Conservation (phyloP, 2,113 vertebrate genomes). For the Neoarius graeffei region DNA sequence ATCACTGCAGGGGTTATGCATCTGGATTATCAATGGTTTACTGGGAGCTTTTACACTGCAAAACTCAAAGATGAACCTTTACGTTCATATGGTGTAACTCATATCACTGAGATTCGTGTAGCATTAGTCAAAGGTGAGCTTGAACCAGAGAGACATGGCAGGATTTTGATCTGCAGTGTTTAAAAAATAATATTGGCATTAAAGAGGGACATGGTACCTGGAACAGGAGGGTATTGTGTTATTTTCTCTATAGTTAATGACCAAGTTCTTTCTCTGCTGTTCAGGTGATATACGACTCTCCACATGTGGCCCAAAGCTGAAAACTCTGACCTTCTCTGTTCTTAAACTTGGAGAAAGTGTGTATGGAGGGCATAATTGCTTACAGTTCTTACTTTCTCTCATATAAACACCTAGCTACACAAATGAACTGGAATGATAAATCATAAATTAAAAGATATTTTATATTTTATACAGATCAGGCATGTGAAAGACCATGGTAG, state of each 20-base stretch:
- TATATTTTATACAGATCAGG: background rate
- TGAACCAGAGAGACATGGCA: background rate
- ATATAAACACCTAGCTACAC: background rate
- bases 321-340: background rate
- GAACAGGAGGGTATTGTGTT: background rate
- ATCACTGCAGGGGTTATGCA: background rate
- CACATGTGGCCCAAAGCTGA: background rate
- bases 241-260: background rate
- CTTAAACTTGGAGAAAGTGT: background rate
- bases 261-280: background rate
- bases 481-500: background rate
- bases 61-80: background rate
- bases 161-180: background rate
- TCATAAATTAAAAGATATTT: background rate
- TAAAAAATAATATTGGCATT: background rate
- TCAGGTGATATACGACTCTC: background rate
- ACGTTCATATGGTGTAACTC: background rate
- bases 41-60: background rate
- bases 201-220: background rate
- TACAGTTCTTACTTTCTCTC: background rate
- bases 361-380: conserved; percentile 4
- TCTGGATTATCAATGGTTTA: background rate
- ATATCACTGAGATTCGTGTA: background rate
- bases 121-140: background rate
- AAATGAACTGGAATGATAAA: background rate